Conservation (phyloP, 2,113 vertebrate genomes). For the Zosterops japonicus region DNA sequence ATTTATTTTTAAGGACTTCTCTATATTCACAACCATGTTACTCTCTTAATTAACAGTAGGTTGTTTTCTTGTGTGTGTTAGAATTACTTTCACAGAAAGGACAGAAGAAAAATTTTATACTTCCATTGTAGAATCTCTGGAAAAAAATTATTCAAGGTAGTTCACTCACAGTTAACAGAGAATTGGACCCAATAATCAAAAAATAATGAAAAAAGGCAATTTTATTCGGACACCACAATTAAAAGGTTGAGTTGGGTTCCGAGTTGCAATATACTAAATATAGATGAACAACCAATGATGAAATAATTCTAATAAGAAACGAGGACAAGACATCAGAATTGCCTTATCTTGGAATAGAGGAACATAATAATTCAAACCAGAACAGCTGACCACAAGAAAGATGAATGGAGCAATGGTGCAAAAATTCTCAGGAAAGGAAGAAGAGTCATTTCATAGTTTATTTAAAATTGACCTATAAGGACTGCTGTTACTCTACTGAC, state of each 20-base stretch:
- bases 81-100: neutral
- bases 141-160: neutral
- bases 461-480: neutral
- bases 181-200: neutral
- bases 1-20: neutral
- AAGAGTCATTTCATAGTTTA: neutral
- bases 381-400: neutral
- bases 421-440: neutral
- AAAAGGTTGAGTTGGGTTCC: neutral
- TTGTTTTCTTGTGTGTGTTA: neutral
- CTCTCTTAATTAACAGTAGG: neutral
- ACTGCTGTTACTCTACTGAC: neutral
- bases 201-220: neutral
- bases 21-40: neutral
- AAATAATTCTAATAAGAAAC: neutral
- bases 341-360: neutral
- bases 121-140: neutral
- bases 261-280: neutral
- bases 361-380: neutral
- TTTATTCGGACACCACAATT: neutral
- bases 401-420: neutral
- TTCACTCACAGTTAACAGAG: neutral
- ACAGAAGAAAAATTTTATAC: neutral
- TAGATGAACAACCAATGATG: neutral
- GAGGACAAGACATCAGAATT: neutral